Evolutionary conservation across 2,888 invertebrate genomes (phyloP).

Genomic region (Dicycla oo): DNA sequence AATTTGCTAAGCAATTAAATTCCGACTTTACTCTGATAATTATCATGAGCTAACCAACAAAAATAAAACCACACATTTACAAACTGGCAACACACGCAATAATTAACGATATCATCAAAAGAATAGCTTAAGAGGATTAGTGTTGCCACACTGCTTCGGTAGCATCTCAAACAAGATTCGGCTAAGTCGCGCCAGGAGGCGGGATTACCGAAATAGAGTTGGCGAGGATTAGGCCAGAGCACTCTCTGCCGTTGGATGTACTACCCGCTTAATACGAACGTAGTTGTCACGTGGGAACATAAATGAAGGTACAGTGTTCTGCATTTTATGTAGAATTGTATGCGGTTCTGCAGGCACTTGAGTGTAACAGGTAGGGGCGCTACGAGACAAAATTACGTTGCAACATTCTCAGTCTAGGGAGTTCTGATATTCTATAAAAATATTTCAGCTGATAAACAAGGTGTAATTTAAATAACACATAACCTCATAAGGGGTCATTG

Average conservation of each 20-base stretch:
- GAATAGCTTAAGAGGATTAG: conserved; percentile 78
- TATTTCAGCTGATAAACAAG: not conserved
- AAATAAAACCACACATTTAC: conserved; percentile 44
- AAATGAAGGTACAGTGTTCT: conserved; percentile 12
- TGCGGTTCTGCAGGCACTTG: not conserved
- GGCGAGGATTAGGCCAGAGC: conserved; percentile 75
- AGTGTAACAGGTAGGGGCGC: conserved; percentile 17
- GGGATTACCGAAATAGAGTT: conserved; percentile 81
- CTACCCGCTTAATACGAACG: conserved; percentile 40
- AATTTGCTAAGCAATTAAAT: too few relatives aligned
- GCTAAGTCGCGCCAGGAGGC: conserved; percentile 75
- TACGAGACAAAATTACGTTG: not conserved
- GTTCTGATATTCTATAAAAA: not conserved
- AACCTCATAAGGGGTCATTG: too few relatives aligned
- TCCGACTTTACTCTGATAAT: too few relatives aligned
- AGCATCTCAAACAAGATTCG: conserved; percentile 76
- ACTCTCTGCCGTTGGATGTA: conserved; percentile 56
- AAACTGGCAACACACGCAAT: conserved; percentile 65
- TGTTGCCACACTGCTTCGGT: conserved; percentile 68
- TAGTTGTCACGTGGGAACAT: conserved; percentile 32
- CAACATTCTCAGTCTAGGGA: not conserved
- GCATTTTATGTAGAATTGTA: conserved; percentile 2
- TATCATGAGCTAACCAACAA: not conserved
- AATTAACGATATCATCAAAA: conserved; percentile 77
- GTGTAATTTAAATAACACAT: too few relatives aligned